phyloP scores from a whole-genome alignment of 2,797 vertebrate genomes.

The Novumbra hubbsi region DNA sequence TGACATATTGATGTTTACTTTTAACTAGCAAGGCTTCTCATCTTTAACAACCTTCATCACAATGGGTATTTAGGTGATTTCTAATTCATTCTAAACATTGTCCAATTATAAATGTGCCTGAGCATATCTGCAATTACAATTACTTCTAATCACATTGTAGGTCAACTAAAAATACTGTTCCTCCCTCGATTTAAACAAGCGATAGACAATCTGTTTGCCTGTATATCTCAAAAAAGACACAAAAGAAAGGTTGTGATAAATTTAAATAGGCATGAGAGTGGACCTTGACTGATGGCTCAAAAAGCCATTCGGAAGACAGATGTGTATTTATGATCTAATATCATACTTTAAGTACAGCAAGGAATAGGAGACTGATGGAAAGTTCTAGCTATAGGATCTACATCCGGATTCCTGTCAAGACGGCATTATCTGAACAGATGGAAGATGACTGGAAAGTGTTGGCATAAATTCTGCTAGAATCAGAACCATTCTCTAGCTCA shows the following conservation, averaged over 20 bases:
- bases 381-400: not conserved
- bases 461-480: not conserved
- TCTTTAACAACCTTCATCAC: too few relatives aligned
- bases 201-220: not conserved
- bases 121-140: too few relatives aligned
- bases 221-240: not conserved
- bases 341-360: slow-evolving; percentile 1
- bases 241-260: not conserved
- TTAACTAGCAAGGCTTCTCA: too few relatives aligned
- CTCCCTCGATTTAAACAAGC: not conserved
- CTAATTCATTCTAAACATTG: too few relatives aligned
- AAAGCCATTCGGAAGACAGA: slow-evolving; percentile 11
- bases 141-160: too few relatives aligned
- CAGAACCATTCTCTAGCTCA: not conserved
- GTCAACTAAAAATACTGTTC: too few relatives aligned
- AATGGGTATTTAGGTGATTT: too few relatives aligned
- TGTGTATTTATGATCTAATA: slow-evolving; percentile 8
- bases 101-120: too few relatives aligned
- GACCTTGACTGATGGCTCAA: slow-evolving; percentile 5
- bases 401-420: slow-evolving; percentile 3
- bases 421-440: slow-evolving; percentile 17
- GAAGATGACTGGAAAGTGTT: slow-evolving; percentile 14
- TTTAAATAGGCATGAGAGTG: slow-evolving; percentile 5
- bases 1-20: too few relatives aligned
- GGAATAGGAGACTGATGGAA: slow-evolving; percentile 14